A percentile compares a stretch with the other conserved stretches of the same genome.
phyloP scores from a whole-genome alignment of 2,797 vertebrate genomes.

The Chrosomus eos region DNA sequence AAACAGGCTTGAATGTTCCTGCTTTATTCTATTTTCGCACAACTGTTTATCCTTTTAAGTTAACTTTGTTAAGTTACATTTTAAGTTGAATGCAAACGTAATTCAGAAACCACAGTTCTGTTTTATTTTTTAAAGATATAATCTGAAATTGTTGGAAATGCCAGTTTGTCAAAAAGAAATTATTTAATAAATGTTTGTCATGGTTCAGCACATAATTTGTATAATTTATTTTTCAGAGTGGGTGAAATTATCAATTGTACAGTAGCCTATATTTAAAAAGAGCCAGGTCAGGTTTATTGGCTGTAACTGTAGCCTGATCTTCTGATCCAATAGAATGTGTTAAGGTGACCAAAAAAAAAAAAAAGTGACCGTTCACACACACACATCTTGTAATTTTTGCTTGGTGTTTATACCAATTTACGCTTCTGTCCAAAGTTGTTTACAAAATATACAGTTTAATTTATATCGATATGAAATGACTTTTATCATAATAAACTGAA shows the following conservation, averaged over 20 bases:
- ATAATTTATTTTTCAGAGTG: conserved; percentile 2
- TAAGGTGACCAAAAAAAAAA: conserved; percentile 33
- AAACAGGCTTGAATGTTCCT: conserved; percentile 61
- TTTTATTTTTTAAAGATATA: conserved; percentile 23
- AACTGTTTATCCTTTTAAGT: background rate
- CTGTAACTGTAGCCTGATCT: background rate
- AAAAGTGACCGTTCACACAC: conserved; percentile 52
- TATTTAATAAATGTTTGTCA: conserved; percentile 29
- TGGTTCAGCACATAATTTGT: conserved; percentile 8
- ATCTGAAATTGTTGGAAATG: background rate
- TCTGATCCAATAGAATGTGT: background rate
- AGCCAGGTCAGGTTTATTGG: background rate
- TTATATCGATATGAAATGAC: conserved; percentile 75
- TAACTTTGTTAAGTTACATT: conserved; percentile 1
- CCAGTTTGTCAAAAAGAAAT: conserved; percentile 4
- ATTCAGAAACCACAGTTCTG: background rate
- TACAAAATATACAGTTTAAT: conserved; percentile 74
- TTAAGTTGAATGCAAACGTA: conserved; percentile 2
- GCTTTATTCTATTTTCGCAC: conserved; percentile 49
- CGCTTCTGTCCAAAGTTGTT: conserved; percentile 73
- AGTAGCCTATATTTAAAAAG: background rate
- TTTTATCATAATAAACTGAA: conserved; percentile 82
- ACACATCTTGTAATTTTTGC: conserved; percentile 70
- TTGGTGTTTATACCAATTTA: conserved; percentile 68
- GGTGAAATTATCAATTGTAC: conserved; percentile 14